phyloP scores from a whole-genome alignment of 2,888 invertebrate genomes.

The Globia sparganii region DNA sequence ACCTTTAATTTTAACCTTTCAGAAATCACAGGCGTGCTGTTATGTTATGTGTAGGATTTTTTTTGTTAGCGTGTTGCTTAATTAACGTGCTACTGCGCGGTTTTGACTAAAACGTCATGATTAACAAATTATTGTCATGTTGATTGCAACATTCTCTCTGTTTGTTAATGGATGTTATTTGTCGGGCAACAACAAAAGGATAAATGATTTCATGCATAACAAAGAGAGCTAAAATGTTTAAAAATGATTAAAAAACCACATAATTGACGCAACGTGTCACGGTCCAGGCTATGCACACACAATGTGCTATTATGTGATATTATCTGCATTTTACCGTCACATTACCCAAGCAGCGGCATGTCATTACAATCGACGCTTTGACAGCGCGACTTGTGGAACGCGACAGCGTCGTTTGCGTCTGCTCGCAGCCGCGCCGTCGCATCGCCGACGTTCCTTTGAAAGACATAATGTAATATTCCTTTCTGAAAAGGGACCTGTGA shows the following conservation, averaged over 20 bases:
- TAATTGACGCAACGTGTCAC: conserved; percentile 65
- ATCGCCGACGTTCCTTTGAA: conserved; percentile 73
- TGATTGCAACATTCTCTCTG: conserved; percentile 43
- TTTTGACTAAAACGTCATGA: conserved; percentile 4
- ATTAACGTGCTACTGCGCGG: neutral
- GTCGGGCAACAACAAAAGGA: conserved; percentile 28
- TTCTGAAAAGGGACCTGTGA: conserved; percentile 80
- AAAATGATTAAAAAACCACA: conserved; percentile 51
- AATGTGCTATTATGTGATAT: conserved; percentile 68
- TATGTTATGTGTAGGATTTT: neutral
- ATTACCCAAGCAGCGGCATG: conserved; percentile 66
- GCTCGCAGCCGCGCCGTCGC: conserved; percentile 53
- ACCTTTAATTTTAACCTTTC: no score
- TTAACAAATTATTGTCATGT: conserved; percentile 34
- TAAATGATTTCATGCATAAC: conserved; percentile 42
- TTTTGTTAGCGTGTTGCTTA: neutral
- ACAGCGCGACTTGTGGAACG: conserved; percentile 67
- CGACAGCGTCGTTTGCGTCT: conserved; percentile 50
- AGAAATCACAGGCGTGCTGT: neutral
- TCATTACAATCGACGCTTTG: conserved; percentile 71
- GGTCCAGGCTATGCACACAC: conserved; percentile 64
- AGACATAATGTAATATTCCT: conserved; percentile 86
- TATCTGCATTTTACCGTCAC: conserved; percentile 70
- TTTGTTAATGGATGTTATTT: conserved; percentile 33
- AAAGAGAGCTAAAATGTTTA: conserved; percentile 41